Conservation (phyloP, 2,888 invertebrate species). For the Liodrosophila aerea region DNA sequence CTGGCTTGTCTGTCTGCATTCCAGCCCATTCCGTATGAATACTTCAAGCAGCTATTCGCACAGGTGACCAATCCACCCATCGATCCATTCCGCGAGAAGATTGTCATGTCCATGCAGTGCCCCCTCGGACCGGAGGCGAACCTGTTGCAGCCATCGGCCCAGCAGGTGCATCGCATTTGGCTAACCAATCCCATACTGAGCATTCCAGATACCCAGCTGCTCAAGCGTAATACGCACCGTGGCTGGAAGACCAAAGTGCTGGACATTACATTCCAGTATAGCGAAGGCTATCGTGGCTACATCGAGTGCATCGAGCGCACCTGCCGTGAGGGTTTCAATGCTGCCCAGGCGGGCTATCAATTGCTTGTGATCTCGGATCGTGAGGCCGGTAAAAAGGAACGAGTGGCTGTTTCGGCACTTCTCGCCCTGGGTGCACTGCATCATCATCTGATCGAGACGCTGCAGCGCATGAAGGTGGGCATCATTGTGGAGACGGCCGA, state of each 20-base stretch:
- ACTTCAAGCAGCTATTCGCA: conserved; percentile 99
- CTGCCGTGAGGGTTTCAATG: conserved; percentile 90
- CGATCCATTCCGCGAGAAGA: conserved; percentile 98
- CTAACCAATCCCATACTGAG: conserved; percentile 97
- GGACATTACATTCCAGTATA: conserved; percentile 93
- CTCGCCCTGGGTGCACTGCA: conserved; percentile 96
- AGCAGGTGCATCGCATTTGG: conserved; percentile 94
- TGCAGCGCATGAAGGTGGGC: conserved; percentile 98
- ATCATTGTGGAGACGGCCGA: conserved; percentile 97
- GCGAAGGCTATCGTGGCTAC: conserved; percentile 89
- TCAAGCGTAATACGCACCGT: conserved; percentile 91
- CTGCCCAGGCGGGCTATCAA: conserved; percentile 90
- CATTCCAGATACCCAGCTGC: conserved; percentile 92
- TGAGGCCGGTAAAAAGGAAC: conserved; percentile 84
- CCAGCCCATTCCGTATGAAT: conserved; percentile 97
- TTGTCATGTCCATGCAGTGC: conserved; percentile 98
- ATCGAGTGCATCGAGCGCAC: conserved; percentile 90
- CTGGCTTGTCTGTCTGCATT: conserved; percentile 97
- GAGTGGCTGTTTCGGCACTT: conserved; percentile 91
- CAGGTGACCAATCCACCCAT: conserved; percentile 99
- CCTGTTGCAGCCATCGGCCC: conserved; percentile 93
- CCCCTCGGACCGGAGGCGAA: conserved; percentile 98
- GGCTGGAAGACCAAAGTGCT: conserved; percentile 94
- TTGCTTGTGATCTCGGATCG: conserved; percentile 94
- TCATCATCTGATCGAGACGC: conserved; percentile 96